A percentile compares a stretch with the other conserved stretches of the same genome.
Conservation (phyloP, 2,888 invertebrate species). For the Chouioia cunea region DNA sequence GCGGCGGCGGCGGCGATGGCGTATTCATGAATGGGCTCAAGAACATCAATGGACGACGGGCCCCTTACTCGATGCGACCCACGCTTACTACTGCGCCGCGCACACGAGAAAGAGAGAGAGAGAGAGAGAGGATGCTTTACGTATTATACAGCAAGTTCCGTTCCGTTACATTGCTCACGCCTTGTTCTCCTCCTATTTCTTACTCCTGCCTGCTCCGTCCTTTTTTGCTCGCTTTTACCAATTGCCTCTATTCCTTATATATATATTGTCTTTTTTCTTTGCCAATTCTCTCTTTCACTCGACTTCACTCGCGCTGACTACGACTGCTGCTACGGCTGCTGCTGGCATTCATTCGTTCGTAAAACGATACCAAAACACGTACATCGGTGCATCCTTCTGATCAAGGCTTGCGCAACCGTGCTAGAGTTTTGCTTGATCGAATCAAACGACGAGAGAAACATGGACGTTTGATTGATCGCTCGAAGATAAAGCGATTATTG, state of each 20-base stretch:
- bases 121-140: slow-evolving; percentile 6
- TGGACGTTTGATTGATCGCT: too few relatives aligned
- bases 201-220: neutral
- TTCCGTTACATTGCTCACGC: slow-evolving; percentile 34
- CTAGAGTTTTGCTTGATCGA: too few relatives aligned
- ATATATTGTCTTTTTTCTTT: too few relatives aligned
- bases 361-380: too few relatives aligned
- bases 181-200: slow-evolving; percentile 1
- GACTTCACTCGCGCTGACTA: neutral
- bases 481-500: too few relatives aligned
- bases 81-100: slow-evolving; percentile 21
- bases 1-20: slow-evolving; percentile 5
- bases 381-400: too few relatives aligned
- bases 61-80: slow-evolving; percentile 31
- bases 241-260: neutral
- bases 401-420: too few relatives aligned
- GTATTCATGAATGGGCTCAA: slow-evolving; percentile 42
- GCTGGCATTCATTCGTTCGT: too few relatives aligned
- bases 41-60: slow-evolving; percentile 36
- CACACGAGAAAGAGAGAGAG: slow-evolving; percentile 1
- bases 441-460: too few relatives aligned
- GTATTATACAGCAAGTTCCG: slow-evolving; percentile 26
- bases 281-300: neutral
- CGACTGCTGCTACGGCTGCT: too few relatives aligned
- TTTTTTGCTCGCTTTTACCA: neutral